Percentiles rank a stretch among this genome's conserved stretches.
phyloP scores from a whole-genome alignment of 2,888 invertebrate genomes.

The Quadroppia sp. region DNA sequence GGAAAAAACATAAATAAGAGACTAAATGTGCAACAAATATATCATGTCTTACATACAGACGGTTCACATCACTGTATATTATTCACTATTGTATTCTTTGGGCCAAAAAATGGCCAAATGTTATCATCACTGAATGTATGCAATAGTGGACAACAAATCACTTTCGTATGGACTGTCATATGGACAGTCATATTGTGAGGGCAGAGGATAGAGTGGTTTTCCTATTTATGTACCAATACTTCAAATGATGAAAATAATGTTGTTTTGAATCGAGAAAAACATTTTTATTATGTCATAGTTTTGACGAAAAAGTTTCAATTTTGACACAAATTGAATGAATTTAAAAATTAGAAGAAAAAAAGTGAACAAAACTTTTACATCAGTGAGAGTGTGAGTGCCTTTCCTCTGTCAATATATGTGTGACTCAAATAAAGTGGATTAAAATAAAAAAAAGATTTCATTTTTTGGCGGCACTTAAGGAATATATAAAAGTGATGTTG shows the following conservation, averaged over 20 bases:
- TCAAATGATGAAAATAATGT: no score
- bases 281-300: no score
- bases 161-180: background rate
- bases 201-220: background rate
- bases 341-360: background rate
- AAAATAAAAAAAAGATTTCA: background rate
- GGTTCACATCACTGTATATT: background rate
- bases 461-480: background rate
- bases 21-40: constrained; percentile 8
- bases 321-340: background rate
- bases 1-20: background rate
- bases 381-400: background rate
- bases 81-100: background rate
- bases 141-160: background rate
- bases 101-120: background rate
- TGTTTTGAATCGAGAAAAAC: no score
- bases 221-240: background rate
- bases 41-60: background rate
- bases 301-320: no score
- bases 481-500: background rate
- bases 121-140: background rate
- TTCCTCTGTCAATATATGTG: background rate
- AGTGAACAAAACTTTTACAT: background rate
- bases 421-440: background rate
- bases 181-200: background rate